Evolutionary conservation across 1,140 invertebrate species (phyloP), one percentile per base, ranked within the genome.

Genomic region (Oryctes rhinoceros): DNA sequence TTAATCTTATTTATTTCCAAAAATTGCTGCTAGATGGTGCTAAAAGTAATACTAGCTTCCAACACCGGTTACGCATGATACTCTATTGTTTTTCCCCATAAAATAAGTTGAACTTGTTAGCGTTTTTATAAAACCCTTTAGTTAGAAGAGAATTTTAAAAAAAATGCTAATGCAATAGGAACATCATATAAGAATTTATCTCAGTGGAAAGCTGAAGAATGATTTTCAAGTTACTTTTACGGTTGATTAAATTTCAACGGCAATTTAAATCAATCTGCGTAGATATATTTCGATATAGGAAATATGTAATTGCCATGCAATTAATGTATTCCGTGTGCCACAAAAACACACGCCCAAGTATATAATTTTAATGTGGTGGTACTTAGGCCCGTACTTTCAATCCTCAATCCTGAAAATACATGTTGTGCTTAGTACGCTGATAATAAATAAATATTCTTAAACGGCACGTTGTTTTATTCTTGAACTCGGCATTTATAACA

Each of bases 231-330:
- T 24, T 24, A 67, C 18, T n/a, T 67, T 20, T 67, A 3, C 62
- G 7, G 30, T 67, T 67, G 62, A 67, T 35, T 67, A 67, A 67
- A 67, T 67, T 18, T 67, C 62, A 67, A 67, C 30, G 62, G 18
- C 4, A 67, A 20, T 67, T 47, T 7, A 78, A 78, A 59, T 10
- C 18, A 49, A 78, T 49, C n/a, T 49, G 47, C 20, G 47, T 78
- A 49, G 76, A 78, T 48, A 78, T 30, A 78, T 78, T 78, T 78
- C 76, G 76, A 78, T 78, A 24, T 78, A 78, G 76, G 48, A 78
- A 80, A 47, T 80, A 76, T 49, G 79, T 80, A 80, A 80, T 80
- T 80, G 79, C 79, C 79, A 80, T 80, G 79, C 79, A 80, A 80
- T 80, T 48, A 76, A 76, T 80, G 79, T 76, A 76, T 76, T 71